Base-by-base conservation (phyloP, 2,113 vertebrate genomes). In the Morone saxatilis region DNA sequence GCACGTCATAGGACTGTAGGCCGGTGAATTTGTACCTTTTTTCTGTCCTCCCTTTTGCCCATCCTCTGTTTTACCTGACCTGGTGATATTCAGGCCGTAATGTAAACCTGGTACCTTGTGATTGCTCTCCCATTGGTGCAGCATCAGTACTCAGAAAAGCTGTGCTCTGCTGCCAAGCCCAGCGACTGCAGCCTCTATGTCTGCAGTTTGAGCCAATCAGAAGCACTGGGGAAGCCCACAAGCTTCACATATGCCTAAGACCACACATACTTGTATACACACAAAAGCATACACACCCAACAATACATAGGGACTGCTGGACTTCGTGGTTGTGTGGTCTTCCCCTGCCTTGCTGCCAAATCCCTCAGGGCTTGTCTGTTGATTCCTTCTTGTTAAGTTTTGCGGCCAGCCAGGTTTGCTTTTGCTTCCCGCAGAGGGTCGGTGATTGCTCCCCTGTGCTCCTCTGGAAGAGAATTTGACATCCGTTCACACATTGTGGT, bases 401-500 rank as follows among this genome's bases (percentile, higher is more conserved):
- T 65, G 71, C 31, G 25, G 78, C 41, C 72, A 20, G 78, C 56
- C 68, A 78, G 84, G 85, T 92, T 88, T 83, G 78, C 51, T n/a
- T 83, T 50, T 76, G 57, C 71, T 69, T 41, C 85, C 84, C 69
- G 1, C 74, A 43, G 78, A 70, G 61, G 57, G 60, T 38, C 31
- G 8, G 25, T 76, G 86, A 88, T 71, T 63, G 78, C 69, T 83
- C 87, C 81, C 85, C 45, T 19, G 76, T 66, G 86, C 4, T 25
- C 77, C 41, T 3, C 76, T 68, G 41, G 60, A 78, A 69, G 65
- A 65, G 72, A 68, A 40, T 81, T 60, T 78, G 77, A 89, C 81
- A 87, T 88, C 67, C 47, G 20, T 70, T 88, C 86, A 83, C 85
- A 87, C 54, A 4, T 61, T 65, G 43, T 66, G 89, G 51, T 63